These are phyloP conservation scores for Petrophora chlorosata DNA, from an alignment of 2,888 invertebrate species.

Conservation along the genomic window DNA sequence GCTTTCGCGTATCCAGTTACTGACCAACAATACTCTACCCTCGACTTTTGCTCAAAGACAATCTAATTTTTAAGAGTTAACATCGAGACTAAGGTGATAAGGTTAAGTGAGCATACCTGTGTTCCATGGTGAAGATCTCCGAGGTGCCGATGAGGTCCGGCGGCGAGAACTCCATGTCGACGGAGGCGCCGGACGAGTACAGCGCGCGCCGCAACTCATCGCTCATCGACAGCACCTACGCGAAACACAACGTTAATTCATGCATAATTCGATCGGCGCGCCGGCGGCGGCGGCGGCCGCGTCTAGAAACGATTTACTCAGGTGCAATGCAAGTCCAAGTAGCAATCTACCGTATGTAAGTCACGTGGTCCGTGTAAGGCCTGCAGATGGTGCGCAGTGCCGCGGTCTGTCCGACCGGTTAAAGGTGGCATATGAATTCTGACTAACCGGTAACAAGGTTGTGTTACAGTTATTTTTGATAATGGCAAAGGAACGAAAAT, in stretches of 20 bases:
- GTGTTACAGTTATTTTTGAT: no score
- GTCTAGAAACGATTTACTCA: conserved; percentile 11
- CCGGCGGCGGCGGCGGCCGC: no score
- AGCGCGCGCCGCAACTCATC: conserved; percentile 94
- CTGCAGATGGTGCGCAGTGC: neutral
- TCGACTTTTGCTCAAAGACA: no score
- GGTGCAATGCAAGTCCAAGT: conserved; percentile 9
- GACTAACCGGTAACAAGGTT: neutral
- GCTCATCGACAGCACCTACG: conserved; percentile 95
- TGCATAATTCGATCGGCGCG: neutral
- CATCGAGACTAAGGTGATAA: no score
- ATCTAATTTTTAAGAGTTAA: no score
- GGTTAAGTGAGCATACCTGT: conserved; percentile 84
- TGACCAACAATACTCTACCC: no score
- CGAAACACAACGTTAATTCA: conserved; percentile 26
- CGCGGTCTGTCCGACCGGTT: no score
- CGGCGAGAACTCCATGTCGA: conserved; percentile 93
- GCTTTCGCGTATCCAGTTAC: no score
- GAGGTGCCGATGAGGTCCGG: conserved; percentile 95
- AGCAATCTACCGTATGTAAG: conserved; percentile 1
- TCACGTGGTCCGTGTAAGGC: conserved; percentile 4
- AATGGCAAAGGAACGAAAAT: no score
- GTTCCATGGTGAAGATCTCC: conserved; percentile 95
- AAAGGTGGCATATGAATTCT: no score
- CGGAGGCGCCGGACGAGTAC: conserved; percentile 89